Evolutionary conservation across 2,797 vertebrate genomes (phyloP), one percentile per base, ranked within the genome.

Genomic region (Morelia viridis): DNA sequence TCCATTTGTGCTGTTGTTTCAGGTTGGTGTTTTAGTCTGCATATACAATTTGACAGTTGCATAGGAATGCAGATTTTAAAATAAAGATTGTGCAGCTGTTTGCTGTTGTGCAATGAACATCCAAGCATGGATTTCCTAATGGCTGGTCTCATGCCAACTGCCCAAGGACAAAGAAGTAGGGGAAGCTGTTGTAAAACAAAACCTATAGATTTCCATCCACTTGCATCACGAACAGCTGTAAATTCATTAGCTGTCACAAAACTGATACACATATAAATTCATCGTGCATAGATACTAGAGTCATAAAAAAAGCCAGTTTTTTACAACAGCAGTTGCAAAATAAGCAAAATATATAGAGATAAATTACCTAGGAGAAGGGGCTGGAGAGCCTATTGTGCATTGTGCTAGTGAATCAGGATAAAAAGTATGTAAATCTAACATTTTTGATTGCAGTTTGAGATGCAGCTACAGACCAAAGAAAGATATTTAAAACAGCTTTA

Each of bases 131-230:
- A 11, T 80, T 80, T 46, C 71, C 71, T 80, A 80, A 80, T 46
- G 71, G 35, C 41, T 80, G 71, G 22, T 80, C 71, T 80, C 41
- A 3, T 80, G 35, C 71, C 71, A 80, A 22, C 71, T 80, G 71
- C 71, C 35, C 19, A 46, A 80, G 71, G 71, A 11, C 71, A 80
- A 80, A 80, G 35, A 46, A 80, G 50, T 22, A 8, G 10, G 35
- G 35, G 71, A 80, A 80, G 35, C 35, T 96, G 95, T 94, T 94
- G 95, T 91, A 92, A 93, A 62, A 92, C 62, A 96, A 87, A 95
- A 86, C 93, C 94, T 96, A 94, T 91, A 94, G 87, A 31, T 1
- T 84, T 90, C 5, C 90, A 80, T 80, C 71, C 41, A 35, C 7
- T 46, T 8, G 41, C 35, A 80, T 46, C 19, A 80, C 17, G 41